Conservation (phyloP, 2,113 vertebrate genomes). For the Silurus asotus region DNA sequence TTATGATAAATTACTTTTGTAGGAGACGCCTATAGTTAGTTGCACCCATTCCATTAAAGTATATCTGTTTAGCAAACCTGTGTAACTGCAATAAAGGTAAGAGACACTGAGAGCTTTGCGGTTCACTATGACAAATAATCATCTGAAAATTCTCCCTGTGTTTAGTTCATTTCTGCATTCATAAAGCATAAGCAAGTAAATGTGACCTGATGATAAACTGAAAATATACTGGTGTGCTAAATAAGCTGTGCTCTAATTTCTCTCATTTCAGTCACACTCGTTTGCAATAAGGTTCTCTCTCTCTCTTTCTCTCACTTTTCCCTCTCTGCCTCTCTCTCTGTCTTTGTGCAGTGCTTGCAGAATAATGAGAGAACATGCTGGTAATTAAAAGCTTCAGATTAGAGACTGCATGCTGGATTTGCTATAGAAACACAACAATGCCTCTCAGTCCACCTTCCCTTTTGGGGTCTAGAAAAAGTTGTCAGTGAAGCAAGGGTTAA, state of each 20-base stretch:
- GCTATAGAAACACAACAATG: not conserved
- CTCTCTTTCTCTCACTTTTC: not conserved
- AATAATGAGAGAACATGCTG: constrained; percentile 3
- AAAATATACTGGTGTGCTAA: constrained; percentile 27
- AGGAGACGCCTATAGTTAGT: not conserved
- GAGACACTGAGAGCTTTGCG: not conserved
- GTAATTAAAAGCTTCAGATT: constrained; percentile 28
- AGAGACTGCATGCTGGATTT: not conserved
- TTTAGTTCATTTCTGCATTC: constrained; percentile 26
- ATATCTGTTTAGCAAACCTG: not conserved
- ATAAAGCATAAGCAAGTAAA: constrained; percentile 36
- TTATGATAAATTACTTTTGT: not conserved
- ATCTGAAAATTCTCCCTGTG: not conserved
- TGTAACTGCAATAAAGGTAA: not conserved
- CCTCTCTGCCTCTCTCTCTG: constrained; percentile 4
- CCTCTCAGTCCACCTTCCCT: not conserved
- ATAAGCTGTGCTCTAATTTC: constrained; percentile 8
- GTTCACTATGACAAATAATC: not conserved
- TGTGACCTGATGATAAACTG: constrained; percentile 36
- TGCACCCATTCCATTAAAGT: not conserved
- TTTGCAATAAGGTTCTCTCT: not conserved
- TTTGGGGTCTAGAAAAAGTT: not conserved
- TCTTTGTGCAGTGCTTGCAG: constrained; percentile 15
- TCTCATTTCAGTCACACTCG: not conserved
- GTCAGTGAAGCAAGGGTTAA: not conserved